Conservation (phyloP, 2,888 invertebrate species). For the Leptarthrus brevirostris region DNA sequence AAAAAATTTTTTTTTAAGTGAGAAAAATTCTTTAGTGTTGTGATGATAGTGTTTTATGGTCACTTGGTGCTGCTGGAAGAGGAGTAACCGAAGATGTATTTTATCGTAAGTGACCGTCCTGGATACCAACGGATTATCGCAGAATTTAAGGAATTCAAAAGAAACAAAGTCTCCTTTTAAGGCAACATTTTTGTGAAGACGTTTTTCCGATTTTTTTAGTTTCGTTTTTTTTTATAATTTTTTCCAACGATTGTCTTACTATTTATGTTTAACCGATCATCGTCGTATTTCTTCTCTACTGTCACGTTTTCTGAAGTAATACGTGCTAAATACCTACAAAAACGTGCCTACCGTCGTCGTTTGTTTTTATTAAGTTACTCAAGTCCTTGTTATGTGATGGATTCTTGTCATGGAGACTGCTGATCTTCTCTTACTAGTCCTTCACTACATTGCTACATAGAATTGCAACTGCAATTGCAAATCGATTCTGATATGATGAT, state of each 20-base stretch:
- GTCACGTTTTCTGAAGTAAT: slow-evolving; percentile 37
- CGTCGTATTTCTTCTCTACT: neutral
- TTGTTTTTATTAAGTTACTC: neutral
- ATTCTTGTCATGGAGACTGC: neutral
- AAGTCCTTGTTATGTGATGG: slow-evolving; percentile 20
- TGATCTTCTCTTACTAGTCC: neutral
- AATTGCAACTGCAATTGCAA: neutral
- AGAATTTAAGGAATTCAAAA: slow-evolving; percentile 9
- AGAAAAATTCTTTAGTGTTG: slow-evolving; percentile 18
- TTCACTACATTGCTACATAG: neutral
- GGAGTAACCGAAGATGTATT: neutral
- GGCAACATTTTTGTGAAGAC: slow-evolving; percentile 29
- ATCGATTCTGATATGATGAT: neutral
- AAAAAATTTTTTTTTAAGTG: slow-evolving; percentile 1
- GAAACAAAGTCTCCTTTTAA: neutral
- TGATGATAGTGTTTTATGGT: slow-evolving; percentile 9
- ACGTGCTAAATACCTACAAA: slow-evolving; percentile 18
- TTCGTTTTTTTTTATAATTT: too few species aligned
- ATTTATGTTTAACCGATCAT: too few species aligned
- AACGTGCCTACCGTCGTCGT: slow-evolving; percentile 19
- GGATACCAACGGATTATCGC: slow-evolving; percentile 17
- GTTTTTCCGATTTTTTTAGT: slow-evolving; percentile 1
- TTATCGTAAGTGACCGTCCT: neutral
- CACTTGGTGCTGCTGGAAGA: neutral
- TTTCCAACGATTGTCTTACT: too few species aligned